Evolutionary conservation across 2,888 invertebrate species (phyloP).

Genomic region (Epirrhoe tristata): DNA sequence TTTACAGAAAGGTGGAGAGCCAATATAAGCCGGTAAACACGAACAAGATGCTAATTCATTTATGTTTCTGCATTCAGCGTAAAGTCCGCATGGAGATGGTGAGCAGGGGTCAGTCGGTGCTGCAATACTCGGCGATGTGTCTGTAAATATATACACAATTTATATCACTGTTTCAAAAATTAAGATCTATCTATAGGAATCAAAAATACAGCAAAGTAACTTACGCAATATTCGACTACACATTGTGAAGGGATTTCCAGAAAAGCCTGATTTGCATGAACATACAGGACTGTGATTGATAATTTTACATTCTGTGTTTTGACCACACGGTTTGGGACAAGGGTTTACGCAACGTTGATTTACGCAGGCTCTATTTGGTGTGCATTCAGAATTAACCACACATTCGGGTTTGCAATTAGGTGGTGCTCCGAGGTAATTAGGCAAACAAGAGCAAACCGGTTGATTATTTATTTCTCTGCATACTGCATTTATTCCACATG

Average conservation of each 20-base stretch:
- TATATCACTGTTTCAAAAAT: background rate
- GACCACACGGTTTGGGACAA: slow-evolving; percentile 88
- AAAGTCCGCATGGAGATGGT: slow-evolving; percentile 90
- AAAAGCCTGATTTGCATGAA: slow-evolving; percentile 87
- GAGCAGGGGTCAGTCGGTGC: slow-evolving; percentile 87
- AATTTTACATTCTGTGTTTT: slow-evolving; percentile 88
- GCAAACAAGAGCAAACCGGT: slow-evolving; percentile 90
- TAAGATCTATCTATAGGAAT: background rate
- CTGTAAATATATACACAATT: slow-evolving; percentile 48
- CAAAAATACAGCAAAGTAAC: slow-evolving; percentile 46
- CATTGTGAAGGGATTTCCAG: slow-evolving; percentile 89
- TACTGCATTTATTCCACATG: slow-evolving; percentile 90
- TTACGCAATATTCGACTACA: slow-evolving; percentile 86
- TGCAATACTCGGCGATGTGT: slow-evolving; percentile 61
- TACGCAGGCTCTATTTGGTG: slow-evolving; percentile 87
- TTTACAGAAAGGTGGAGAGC: slow-evolving; percentile 87
- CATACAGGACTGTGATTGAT: slow-evolving; percentile 90
- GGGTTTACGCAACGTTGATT: slow-evolving; percentile 89
- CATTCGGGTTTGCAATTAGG: slow-evolving; percentile 88
- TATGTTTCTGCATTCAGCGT: slow-evolving; percentile 90
- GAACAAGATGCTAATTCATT: slow-evolving; percentile 90
- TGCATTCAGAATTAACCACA: slow-evolving; percentile 88
- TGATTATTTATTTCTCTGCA: slow-evolving; percentile 90
- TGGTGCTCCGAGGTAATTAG: slow-evolving; percentile 88
- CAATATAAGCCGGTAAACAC: slow-evolving; percentile 87